These are phyloP conservation scores for Thaleichthys pacificus DNA, from an alignment of 2,797 vertebrate genomes.

Conservation along the genomic window DNA sequence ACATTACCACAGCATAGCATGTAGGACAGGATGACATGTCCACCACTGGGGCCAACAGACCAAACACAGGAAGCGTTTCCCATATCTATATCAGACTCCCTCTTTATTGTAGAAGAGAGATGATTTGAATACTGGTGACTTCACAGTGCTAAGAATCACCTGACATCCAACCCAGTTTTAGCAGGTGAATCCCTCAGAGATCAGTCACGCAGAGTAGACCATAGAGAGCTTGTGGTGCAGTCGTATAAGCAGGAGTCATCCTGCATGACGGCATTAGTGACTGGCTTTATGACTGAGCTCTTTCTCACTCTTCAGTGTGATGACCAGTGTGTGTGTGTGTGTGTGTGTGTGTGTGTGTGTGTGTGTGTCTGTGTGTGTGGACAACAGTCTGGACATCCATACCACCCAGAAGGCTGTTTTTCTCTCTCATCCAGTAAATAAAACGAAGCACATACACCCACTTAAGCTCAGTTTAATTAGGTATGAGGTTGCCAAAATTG, in stretches of 20 bases:
- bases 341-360: conserved; percentile 16
- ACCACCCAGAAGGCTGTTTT: not conserved
- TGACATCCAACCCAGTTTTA: not conserved
- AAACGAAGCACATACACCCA: not conserved
- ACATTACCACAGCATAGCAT: not conserved
- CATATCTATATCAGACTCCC: conserved; percentile 37
- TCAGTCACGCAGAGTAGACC: conserved; percentile 22
- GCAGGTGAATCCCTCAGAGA: not conserved
- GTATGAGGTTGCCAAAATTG: conserved; percentile 4
- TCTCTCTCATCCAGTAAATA: not conserved
- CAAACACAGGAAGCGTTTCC: conserved; percentile 58
- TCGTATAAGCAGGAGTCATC: conserved; percentile 34
- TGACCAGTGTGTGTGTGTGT: conserved; percentile 11
- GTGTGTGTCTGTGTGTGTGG: conserved; percentile 16
- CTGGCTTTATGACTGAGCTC: conserved; percentile 39
- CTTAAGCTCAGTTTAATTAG: conserved; percentile 25
- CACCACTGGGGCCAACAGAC: conserved; percentile 3
- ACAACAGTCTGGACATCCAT: not conserved
- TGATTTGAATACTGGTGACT: conserved; percentile 16
- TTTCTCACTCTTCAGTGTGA: conserved; percentile 22
- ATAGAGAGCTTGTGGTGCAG: not conserved
- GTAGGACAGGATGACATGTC: not conserved
- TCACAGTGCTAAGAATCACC: conserved; percentile 10
- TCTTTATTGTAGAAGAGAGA: not conserved
- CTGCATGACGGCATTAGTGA: conserved; percentile 57